Conservation (phyloP, 2,113 vertebrate genomes). For the Leptodactylus fuscus region DNA sequence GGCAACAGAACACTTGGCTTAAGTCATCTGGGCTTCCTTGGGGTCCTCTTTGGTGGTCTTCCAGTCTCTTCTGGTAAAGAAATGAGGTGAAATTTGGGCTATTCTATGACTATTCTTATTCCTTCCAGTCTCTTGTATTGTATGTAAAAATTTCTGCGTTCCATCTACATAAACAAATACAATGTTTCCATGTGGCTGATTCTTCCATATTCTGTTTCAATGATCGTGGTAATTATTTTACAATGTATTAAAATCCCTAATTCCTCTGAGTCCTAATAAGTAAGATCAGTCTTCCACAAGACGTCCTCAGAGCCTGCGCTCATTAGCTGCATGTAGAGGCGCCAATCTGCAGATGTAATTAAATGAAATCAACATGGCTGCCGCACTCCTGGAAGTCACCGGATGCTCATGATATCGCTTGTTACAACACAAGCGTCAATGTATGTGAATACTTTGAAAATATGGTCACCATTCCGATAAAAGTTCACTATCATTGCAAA, state of each 20-base stretch:
- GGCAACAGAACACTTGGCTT: too few species aligned
- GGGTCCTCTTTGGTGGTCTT: too few species aligned
- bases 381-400: background rate
- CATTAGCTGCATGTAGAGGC: background rate
- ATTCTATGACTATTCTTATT: background rate
- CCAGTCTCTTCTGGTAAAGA: too few species aligned
- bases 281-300: conserved; percentile 14
- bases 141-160: background rate
- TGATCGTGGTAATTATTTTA: conserved; percentile 6
- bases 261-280: background rate
- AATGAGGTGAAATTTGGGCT: too few species aligned
- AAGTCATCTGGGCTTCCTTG: too few species aligned
- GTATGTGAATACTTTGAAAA: too few species aligned
- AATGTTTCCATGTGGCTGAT: background rate
- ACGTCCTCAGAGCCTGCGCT: background rate
- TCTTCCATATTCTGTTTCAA: background rate
- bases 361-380: background rate
- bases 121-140: background rate
- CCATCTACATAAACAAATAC: background rate
- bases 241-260: background rate
- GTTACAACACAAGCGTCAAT: background rate
- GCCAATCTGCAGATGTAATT: background rate
- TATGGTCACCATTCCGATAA: too few species aligned
- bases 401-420: background rate
- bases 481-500: too few species aligned